Conservation (phyloP, 2,888 invertebrate species). For the Drosophila sordidula region DNA sequence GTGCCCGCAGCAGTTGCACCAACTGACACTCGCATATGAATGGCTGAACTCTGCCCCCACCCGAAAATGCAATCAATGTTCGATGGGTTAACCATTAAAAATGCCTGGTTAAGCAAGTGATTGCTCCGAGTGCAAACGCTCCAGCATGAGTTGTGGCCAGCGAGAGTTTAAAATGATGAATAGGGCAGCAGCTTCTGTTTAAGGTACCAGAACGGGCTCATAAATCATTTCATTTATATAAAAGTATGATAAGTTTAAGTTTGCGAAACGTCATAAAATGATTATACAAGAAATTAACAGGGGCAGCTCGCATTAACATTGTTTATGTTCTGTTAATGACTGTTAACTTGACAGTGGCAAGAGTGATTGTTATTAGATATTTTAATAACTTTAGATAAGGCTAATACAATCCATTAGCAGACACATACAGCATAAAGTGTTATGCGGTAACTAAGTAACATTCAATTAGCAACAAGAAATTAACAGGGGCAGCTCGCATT, state of each 20-base stretch:
- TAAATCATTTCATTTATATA: too few relatives aligned
- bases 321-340: background rate
- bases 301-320: background rate
- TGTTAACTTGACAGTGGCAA: too few relatives aligned
- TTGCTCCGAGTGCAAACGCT: conserved; percentile 2
- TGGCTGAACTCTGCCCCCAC: conserved; percentile 23
- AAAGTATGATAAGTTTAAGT: too few relatives aligned
- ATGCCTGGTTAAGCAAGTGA: conserved; percentile 37
- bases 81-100: conserved; percentile 52
- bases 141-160: background rate
- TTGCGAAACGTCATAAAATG: too few relatives aligned
- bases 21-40: conserved; percentile 55
- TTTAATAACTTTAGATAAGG: too few relatives aligned
- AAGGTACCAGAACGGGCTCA: background rate
- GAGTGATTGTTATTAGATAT: too few relatives aligned
- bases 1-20: conserved; percentile 26
- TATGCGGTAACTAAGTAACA: background rate
- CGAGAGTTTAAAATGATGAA: background rate
- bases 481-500: background rate
- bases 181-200: background rate
- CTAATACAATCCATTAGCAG: too few relatives aligned
- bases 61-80: conserved; percentile 50
- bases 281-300: background rate
- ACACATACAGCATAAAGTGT: too few relatives aligned
- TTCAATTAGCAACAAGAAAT: background rate